These are phyloP conservation scores for Drosophila sucinea DNA, from an alignment of 1,140 invertebrate genomes.

Conservation along the genomic window DNA sequence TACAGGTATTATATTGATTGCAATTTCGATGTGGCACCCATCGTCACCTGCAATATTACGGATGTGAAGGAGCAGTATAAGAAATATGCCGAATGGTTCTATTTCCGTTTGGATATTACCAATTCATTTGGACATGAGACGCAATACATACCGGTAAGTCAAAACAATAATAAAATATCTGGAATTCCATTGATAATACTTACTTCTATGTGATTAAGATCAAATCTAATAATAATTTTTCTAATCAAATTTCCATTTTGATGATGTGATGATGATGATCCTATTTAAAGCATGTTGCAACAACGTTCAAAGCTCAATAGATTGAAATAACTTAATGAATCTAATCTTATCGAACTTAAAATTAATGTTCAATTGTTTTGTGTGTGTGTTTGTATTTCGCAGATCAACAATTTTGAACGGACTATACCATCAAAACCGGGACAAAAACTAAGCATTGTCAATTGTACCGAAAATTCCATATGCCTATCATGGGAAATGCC, in stretches of 20 bases:
- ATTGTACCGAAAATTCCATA: conserved; percentile 48
- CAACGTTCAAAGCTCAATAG: too few species aligned
- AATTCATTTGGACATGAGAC: conserved; percentile 42
- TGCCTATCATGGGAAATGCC: conserved; percentile 67
- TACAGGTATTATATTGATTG: conserved; percentile 59
- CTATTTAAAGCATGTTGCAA: too few species aligned
- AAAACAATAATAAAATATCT: not conserved
- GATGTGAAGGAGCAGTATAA: conserved; percentile 53
- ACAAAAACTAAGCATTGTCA: conserved; percentile 47
- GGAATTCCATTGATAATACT: too few species aligned
- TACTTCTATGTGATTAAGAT: too few species aligned
- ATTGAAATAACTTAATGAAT: too few species aligned
- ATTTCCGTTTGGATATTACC: conserved; percentile 41
- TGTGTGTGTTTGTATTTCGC: not conserved
- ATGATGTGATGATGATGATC: too few species aligned
- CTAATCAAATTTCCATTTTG: too few species aligned
- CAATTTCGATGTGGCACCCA: conserved; percentile 56
- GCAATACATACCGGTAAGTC: conserved; percentile 39
- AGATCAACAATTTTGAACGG: conserved; percentile 49
- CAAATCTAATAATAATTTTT: too few species aligned
- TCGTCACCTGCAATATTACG: conserved; percentile 68
- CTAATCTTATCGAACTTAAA: too few species aligned
- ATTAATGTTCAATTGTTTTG: too few species aligned
- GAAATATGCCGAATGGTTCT: conserved; percentile 47
- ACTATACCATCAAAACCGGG: conserved; percentile 56